Evolutionary conservation across 2,797 vertebrate genomes (phyloP).

Genomic region (Hippopotamyrus pictus): DNA sequence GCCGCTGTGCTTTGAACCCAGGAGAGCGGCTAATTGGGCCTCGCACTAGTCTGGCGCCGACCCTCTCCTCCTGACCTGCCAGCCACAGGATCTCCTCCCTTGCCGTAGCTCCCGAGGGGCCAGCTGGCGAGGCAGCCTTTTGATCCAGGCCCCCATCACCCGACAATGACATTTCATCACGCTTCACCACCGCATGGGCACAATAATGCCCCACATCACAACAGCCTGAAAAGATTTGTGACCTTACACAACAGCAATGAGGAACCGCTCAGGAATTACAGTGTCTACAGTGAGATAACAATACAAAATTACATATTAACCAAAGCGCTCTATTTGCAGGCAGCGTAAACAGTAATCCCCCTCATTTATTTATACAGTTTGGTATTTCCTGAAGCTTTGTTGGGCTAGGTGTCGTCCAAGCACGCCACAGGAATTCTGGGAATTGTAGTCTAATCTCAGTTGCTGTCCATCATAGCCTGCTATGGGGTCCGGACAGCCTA

Average conservation of each 20-base stretch:
- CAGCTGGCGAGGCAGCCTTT: background rate
- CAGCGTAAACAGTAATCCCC: background rate
- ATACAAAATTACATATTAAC: background rate
- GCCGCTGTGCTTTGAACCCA: constrained; percentile 29
- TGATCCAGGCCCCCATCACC: background rate
- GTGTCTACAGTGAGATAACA: background rate
- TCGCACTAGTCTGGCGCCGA: constrained; percentile 16
- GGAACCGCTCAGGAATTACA: background rate
- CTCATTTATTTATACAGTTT: background rate
- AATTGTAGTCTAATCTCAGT: background rate
- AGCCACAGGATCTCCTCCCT: constrained; percentile 12
- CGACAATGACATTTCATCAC: background rate
- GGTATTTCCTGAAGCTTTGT: background rate
- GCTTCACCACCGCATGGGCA: background rate
- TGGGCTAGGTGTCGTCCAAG: background rate
- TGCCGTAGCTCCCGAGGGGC: background rate
- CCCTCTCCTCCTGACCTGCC: constrained; percentile 7
- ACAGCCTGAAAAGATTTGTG: background rate
- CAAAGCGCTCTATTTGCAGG: background rate
- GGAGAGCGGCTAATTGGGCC: constrained; percentile 35
- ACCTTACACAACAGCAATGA: background rate
- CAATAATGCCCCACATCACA: background rate
- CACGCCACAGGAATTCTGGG: background rate
- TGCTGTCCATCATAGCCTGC: background rate
- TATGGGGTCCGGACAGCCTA: background rate